These are phyloP conservation scores for Emydoidea blandingii DNA, from an alignment of 2,797 vertebrate species.

Conservation along the genomic window DNA sequence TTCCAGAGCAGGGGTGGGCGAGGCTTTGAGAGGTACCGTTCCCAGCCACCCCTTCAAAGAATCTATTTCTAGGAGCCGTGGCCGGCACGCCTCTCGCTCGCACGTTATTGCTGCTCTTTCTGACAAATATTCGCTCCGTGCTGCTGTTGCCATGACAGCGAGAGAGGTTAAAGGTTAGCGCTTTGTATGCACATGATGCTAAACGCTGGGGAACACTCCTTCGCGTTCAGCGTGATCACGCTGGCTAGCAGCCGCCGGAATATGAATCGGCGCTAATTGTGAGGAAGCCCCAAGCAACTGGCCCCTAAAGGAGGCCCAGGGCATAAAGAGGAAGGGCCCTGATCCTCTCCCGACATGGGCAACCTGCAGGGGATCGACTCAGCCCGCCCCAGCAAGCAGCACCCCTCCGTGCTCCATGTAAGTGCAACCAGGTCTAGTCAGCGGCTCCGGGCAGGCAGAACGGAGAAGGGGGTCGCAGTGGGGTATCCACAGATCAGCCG, in stretches of 20 bases:
- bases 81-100: neutral
- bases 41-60: accelerated
- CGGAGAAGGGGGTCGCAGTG: neutral
- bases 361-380: neutral
- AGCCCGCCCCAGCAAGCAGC: neutral
- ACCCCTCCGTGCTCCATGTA: accelerated
- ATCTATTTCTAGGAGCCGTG: too few species aligned
- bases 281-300: neutral
- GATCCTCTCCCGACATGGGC: neutral
- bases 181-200: slow-evolving; percentile 26
- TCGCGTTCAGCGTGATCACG: accelerated
- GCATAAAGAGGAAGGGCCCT: neutral
- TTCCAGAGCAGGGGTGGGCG: accelerated
- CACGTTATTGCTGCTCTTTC: neutral
- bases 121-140: neutral
- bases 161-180: slow-evolving; percentile 19
- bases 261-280: neutral
- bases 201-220: neutral
- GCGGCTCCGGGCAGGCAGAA: neutral
- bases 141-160: slow-evolving; percentile 55
- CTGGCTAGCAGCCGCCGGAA: neutral
- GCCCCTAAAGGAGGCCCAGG: neutral
- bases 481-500: neutral
- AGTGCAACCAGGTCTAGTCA: too few species aligned
- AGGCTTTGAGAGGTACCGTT: neutral